These are phyloP conservation scores for Drosophila orena DNA, from an alignment of 1,140 invertebrate species.

Conservation along the genomic window DNA sequence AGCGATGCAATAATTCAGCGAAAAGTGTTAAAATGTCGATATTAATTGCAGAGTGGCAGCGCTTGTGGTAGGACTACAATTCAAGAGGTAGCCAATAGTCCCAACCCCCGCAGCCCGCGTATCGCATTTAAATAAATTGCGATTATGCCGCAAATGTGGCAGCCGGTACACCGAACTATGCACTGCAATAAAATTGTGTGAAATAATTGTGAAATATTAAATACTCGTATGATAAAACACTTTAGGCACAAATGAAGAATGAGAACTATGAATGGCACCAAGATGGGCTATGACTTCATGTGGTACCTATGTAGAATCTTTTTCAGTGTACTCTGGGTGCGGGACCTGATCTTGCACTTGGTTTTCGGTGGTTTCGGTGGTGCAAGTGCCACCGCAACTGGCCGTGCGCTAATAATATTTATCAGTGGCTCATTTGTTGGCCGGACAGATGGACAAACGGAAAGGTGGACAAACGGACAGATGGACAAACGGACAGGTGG, in stretches of 20 bases:
- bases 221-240: no score
- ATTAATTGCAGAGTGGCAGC: constrained; percentile 74
- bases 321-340: constrained; percentile 6
- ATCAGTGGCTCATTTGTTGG: constrained; percentile 82
- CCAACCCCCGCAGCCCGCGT: constrained; percentile 8
- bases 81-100: constrained; percentile 6
- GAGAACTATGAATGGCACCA: no score
- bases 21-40: constrained; percentile 84
- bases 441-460: constrained; percentile 38
- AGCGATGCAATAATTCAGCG: constrained; percentile 80
- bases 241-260: no score
- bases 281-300: no score
- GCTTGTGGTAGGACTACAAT: constrained; percentile 22
- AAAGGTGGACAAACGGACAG: constrained; percentile 36
- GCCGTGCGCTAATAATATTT: constrained; percentile 81
- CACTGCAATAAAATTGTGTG: constrained; percentile 4
- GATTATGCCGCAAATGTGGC: constrained; percentile 81
- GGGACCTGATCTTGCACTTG: constrained; percentile 28
- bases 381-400: constrained; percentile 19
- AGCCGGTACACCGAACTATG: constrained; percentile 37
- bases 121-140: constrained; percentile 80
- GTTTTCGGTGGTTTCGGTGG: constrained; percentile 15
- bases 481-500: constrained; percentile 2
- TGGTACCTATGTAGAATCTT: background rate
- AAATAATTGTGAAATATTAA: no score